Evolutionary conservation across 2,797 vertebrate species (phyloP).

Genomic region (Rhynchotus rufescens): DNA sequence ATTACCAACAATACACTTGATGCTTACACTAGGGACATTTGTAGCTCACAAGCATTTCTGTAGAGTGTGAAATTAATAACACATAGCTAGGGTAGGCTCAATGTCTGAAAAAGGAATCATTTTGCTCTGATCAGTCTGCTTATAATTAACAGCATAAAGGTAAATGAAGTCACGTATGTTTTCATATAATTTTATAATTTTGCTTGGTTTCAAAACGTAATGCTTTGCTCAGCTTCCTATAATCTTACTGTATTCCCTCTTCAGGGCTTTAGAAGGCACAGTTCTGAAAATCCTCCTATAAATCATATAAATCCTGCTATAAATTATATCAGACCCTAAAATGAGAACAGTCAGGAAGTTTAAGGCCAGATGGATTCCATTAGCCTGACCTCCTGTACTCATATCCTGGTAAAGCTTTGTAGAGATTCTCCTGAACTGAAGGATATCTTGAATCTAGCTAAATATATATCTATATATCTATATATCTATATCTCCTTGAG

Average conservation of each 20-base stretch:
- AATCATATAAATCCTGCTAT: neutral
- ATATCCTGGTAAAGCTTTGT: neutral
- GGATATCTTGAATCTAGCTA: neutral
- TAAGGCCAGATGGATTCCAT: slow-evolving; percentile 34
- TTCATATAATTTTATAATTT: neutral
- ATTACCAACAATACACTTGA: neutral
- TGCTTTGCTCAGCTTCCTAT: neutral
- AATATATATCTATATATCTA: neutral
- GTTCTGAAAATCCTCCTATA: slow-evolving; percentile 11
- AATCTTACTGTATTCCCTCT: neutral
- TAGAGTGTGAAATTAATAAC: neutral
- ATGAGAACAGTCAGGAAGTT: neutral
- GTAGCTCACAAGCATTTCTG: neutral
- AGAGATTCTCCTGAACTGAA: neutral
- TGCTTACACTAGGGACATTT: neutral
- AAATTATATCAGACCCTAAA: slow-evolving; percentile 29
- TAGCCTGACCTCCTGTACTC: neutral
- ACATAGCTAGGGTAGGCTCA: neutral
- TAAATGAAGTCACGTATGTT: slow-evolving; percentile 19
- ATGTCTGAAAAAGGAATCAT: neutral
- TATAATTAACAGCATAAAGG: neutral
- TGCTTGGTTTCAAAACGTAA: slow-evolving; percentile 13
- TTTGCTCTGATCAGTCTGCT: slow-evolving; percentile 3
- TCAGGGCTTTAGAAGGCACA: neutral
- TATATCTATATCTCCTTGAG: neutral